phyloP scores from a whole-genome alignment of 2,113 vertebrate species.

The Lanius collurio region DNA sequence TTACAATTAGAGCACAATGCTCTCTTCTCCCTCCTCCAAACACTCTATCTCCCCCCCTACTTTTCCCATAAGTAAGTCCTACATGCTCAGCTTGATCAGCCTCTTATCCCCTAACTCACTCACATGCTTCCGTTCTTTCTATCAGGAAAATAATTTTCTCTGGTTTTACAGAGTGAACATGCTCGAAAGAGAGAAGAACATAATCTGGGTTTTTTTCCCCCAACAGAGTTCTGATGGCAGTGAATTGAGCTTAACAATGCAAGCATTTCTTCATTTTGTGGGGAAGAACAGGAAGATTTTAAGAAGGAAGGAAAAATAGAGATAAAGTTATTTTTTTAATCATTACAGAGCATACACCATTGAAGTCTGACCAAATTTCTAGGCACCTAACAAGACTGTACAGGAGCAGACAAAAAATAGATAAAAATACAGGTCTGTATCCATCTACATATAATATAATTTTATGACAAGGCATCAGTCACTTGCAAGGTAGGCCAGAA shows the following conservation, averaged over 20 bases:
- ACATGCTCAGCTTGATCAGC: not conserved
- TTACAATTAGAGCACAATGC: slow-evolving; percentile 16
- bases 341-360: accelerated
- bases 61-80: not conserved
- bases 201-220: too few species aligned
- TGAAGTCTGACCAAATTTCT: not conserved
- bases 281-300: not conserved
- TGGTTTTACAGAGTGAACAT: not conserved
- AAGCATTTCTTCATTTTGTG: not conserved
- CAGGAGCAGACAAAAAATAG: not conserved
- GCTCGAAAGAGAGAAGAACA: not conserved
- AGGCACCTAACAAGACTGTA: not conserved
- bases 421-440: not conserved
- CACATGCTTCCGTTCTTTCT: not conserved
- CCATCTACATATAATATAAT: not conserved
- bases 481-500: not conserved
- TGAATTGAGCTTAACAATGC: not conserved
- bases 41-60: not conserved
- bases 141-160: not conserved
- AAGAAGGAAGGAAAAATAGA: not conserved
- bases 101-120: not conserved
- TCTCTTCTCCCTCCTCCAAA: not conserved
- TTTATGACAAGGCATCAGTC: not conserved
- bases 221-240: not conserved
- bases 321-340: not conserved